Evolutionary conservation across 2,888 invertebrate genomes (phyloP).

Genomic region (Melitaea athalia): DNA sequence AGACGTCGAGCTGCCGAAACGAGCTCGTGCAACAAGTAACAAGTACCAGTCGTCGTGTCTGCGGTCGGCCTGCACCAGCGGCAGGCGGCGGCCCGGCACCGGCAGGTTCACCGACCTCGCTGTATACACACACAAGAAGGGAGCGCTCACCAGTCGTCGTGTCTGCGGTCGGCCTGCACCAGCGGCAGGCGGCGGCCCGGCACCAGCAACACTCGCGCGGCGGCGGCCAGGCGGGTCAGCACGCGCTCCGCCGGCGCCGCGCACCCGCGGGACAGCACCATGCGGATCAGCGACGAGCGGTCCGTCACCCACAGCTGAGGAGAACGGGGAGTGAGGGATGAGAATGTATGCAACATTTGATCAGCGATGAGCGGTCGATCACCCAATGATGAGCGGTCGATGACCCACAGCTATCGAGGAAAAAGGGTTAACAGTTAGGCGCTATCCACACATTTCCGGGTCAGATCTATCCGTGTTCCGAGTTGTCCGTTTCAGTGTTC

Average conservation of each 20-base stretch:
- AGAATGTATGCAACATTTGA: neutral
- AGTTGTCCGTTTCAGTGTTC: too few species aligned
- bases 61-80: constrained; percentile 67
- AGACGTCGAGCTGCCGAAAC: too few species aligned
- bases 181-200: constrained; percentile 82
- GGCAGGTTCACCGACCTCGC: too few species aligned
- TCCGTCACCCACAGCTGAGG: constrained; percentile 94
- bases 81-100: constrained; percentile 85
- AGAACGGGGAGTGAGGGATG: neutral
- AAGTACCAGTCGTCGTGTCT: constrained; percentile 87
- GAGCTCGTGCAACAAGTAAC: too few species aligned
- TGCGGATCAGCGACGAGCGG: constrained; percentile 90
- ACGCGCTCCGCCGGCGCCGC: constrained; percentile 86
- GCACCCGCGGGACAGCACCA: constrained; percentile 92
- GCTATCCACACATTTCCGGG: too few species aligned
- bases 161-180: constrained; percentile 68
- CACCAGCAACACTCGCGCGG: constrained; percentile 87
- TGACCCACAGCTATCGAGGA: too few species aligned
- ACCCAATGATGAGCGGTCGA: too few species aligned
- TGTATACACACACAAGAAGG: too few species aligned
- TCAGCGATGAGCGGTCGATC: too few species aligned
- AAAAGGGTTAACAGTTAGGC: too few species aligned
- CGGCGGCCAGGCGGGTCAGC: constrained; percentile 87
- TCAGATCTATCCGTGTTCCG: too few species aligned
- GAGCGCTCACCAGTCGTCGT: constrained; percentile 85